phyloP scores from a whole-genome alignment of 2,113 vertebrate genomes.

The Eptesicus fuscus region DNA sequence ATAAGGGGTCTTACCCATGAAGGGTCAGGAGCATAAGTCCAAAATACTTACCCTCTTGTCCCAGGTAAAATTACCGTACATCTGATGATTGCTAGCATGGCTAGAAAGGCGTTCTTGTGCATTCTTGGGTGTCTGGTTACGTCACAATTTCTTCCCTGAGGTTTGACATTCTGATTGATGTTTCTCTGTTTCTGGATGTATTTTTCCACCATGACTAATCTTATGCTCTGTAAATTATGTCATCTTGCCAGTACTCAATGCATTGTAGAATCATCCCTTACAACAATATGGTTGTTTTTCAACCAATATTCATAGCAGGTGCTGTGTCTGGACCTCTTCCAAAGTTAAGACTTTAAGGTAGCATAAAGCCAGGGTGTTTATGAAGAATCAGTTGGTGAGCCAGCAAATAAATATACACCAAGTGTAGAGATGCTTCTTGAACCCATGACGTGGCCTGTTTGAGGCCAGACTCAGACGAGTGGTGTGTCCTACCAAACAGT shows the following conservation, averaged over 20 bases:
- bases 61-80: too few species aligned
- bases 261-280: neutral
- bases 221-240: neutral
- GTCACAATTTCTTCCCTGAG: too few species aligned
- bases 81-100: too few species aligned
- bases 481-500: neutral
- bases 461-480: neutral
- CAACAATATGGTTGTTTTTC: neutral
- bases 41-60: too few species aligned
- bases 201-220: neutral
- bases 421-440: neutral
- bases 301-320: neutral
- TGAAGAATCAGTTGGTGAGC: neutral
- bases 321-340: neutral
- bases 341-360: neutral
- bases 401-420: neutral
- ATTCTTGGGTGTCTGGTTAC: too few species aligned
- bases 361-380: neutral
- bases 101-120: too few species aligned
- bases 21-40: too few species aligned
- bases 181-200: too few species aligned
- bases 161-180: too few species aligned
- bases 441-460: neutral
- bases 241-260: neutral
- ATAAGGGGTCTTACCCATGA: too few species aligned